Percentiles rank a stretch among this genome's conserved stretches.
phyloP scores from a whole-genome alignment of 2,888 invertebrate species.

The Gryllus longicercus region DNA sequence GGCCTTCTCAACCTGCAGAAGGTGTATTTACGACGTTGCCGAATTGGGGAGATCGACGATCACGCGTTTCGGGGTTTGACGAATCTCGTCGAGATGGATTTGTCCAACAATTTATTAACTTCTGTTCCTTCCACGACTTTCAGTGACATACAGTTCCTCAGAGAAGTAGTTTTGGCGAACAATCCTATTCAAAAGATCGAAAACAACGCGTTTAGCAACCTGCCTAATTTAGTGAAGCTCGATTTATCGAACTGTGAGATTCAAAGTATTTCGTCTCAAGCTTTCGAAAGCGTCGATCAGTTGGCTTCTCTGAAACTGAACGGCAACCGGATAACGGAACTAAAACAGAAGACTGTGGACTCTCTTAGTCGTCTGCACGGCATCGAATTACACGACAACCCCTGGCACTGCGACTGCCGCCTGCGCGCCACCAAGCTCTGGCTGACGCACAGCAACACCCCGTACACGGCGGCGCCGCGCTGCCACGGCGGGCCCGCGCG shows the following conservation, averaged over 20 bases:
- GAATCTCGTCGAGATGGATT: conserved; percentile 84
- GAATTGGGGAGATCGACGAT: conserved; percentile 79
- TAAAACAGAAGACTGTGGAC: conserved; percentile 70
- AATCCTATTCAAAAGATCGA: conserved; percentile 81
- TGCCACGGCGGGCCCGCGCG: conserved; percentile 71
- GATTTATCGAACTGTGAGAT: conserved; percentile 81
- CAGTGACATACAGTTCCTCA: conserved; percentile 72
- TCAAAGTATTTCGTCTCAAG: conserved; percentile 69
- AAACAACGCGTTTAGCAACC: conserved; percentile 67
- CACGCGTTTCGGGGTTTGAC: conserved; percentile 81
- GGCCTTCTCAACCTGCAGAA: conserved; percentile 83
- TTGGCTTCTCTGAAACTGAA: conserved; percentile 77
- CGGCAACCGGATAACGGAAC: conserved; percentile 71
- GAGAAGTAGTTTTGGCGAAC: conserved; percentile 74
- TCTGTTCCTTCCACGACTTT: conserved; percentile 77
- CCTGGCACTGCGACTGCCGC: conserved; percentile 85
- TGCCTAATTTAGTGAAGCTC: conserved; percentile 74
- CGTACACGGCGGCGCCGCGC: conserved; percentile 71
- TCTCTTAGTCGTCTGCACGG: conserved; percentile 70
- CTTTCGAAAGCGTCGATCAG: conserved; percentile 72
- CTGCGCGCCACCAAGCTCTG: conserved; percentile 76
- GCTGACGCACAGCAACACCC: conserved; percentile 72
- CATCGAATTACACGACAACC: conserved; percentile 81
- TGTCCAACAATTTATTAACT: conserved; percentile 78
- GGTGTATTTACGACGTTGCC: conserved; percentile 78